phyloP scores from a whole-genome alignment of 2,797 vertebrate species.

The Gymnothorax reevesii region DNA sequence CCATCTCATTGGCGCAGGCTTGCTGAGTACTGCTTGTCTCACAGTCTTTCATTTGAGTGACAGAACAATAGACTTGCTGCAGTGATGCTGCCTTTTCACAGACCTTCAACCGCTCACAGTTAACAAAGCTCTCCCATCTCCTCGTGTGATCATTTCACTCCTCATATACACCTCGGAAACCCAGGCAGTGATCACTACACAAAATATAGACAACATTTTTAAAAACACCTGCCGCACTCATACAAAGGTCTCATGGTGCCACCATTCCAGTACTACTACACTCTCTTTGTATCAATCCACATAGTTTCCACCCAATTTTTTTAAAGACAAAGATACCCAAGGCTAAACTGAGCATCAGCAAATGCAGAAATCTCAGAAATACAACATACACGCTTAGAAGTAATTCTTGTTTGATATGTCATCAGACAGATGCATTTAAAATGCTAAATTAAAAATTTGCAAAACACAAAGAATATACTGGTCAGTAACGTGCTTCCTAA shows the following conservation, averaged over 20 bases:
- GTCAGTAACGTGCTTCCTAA: neutral
- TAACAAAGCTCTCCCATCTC: constrained; percentile 37
- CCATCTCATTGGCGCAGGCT: too few relatives aligned
- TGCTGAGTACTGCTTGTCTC: neutral
- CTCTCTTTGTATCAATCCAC: neutral
- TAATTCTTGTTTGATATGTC: neutral
- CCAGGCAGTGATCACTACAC: constrained; percentile 57
- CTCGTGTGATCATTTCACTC: constrained; percentile 68
- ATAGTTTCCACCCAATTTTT: neutral
- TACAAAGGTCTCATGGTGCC: constrained; percentile 47
- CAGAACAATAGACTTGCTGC: constrained; percentile 34
- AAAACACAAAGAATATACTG: neutral
- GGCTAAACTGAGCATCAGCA: too few relatives aligned
- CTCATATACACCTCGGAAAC: constrained; percentile 52
- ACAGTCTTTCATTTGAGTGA: neutral
- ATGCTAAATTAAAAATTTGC: neutral
- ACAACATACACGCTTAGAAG: neutral
- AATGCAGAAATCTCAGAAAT: too few relatives aligned
- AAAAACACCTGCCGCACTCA: constrained; percentile 41
- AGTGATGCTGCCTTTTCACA: constrained; percentile 54
- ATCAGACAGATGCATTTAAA: neutral
- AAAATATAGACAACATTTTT: neutral
- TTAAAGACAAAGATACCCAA: neutral
- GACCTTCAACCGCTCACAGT: constrained; percentile 39
- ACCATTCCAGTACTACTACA: constrained; percentile 21